Evolutionary conservation across 2,888 invertebrate genomes (phyloP), one percentile per base, ranked within the genome.

Genomic region (Ellobium chinense): DNA sequence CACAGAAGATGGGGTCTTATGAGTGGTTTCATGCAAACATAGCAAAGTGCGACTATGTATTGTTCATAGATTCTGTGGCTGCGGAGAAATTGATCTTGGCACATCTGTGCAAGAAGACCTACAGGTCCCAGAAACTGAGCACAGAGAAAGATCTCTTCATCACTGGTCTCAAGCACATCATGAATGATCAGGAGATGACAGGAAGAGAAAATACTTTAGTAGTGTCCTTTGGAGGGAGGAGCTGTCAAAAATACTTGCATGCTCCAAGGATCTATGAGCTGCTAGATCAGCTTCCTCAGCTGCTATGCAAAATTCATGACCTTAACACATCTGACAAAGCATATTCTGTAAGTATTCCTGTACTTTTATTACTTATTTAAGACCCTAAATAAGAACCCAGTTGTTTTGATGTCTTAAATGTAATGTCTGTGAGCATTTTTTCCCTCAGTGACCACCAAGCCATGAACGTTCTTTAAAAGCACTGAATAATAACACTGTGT

Each of bases 231-330:
- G 3, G 29, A 34, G 70, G 58, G 12, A 56, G 29, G 12, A 36
- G 58, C 58, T 72, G 72, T 34, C 56, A 36, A n/a, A 36, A 58
- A 34, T 72, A 58, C 27, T 18, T 72, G 14, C 36, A 58, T 9
- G 24, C 21, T 3, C 12, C 72, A 21, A 21, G 24, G 36, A 24
- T 18, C 4, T 72, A 12, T 56, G 34, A 2, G 29, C 58, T 77
- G 0, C 77, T 69, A 1, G 27, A 21, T 18, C 37, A 68, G 2
- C 39, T 77, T 2, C 29, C 60, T 31, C 21, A 69, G 14, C 36
- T 77, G 2, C 58, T 77, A 21, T 4, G 29, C 31, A 77, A 60
- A 36, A 77, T 77, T 39, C 77, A 77, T 37, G 7, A 5, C 21
- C 36, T 76, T 18, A 56, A 29, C 31, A 18, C 24, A n/a, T 34